Evolutionary conservation across 2,797 vertebrate species (phyloP).

Genomic region (Psittacula derbiana): DNA sequence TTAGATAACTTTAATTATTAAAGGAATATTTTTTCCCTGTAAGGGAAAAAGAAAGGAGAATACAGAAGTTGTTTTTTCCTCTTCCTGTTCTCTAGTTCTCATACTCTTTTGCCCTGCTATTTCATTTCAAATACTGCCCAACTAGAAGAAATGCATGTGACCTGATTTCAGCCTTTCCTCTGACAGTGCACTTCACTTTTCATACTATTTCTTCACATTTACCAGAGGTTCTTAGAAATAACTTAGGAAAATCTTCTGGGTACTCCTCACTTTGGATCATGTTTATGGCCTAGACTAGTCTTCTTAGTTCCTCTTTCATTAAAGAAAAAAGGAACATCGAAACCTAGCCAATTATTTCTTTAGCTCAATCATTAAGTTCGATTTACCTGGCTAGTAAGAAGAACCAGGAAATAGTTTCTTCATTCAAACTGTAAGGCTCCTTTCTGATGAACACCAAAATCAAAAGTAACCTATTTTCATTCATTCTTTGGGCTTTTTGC

Average conservation of each 20-base stretch:
- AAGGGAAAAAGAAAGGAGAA: not conserved
- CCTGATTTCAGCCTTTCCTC: not conserved
- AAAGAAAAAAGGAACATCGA: not conserved
- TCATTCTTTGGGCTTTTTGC: not conserved
- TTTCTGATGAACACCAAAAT: not conserved
- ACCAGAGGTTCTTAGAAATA: not conserved
- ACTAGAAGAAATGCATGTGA: not conserved
- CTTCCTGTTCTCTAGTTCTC: not conserved
- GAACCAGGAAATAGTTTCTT: not conserved
- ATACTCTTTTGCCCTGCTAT: not conserved
- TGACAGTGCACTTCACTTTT: not conserved
- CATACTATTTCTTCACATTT: not conserved
- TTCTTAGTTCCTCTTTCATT: not conserved
- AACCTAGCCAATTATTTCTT: not conserved
- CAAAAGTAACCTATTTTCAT: not conserved
- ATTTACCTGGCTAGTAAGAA: not conserved
- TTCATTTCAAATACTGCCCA: not conserved
- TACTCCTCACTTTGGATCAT: not conserved
- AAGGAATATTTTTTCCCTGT: not conserved
- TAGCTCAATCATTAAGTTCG: not conserved
- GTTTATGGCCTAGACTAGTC: not conserved
- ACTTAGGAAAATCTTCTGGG: not conserved
- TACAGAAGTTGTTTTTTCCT: not conserved
- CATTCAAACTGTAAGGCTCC: not conserved
- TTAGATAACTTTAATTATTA: not conserved